Conservation (phyloP, 2,797 vertebrate species). For the Siniperca undulata region DNA sequence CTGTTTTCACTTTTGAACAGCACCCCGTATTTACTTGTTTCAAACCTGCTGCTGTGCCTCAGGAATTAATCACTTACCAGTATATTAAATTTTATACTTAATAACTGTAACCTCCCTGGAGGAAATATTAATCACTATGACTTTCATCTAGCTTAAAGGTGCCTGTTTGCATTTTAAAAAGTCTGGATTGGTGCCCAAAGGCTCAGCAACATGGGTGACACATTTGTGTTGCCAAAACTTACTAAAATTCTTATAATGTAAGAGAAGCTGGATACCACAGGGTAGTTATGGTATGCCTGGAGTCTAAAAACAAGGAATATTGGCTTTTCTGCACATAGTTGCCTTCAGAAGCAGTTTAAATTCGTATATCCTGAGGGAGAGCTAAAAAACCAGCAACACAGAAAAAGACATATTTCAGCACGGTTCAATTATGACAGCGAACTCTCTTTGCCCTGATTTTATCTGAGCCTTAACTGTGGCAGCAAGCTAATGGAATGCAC, state of each 20-base stretch:
- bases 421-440: slow-evolving; percentile 43
- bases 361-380: slow-evolving; percentile 19
- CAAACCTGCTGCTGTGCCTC: slow-evolving; percentile 20
- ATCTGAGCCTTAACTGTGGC: slow-evolving; percentile 63
- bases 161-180: slow-evolving; percentile 7
- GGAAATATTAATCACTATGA: slow-evolving; percentile 14
- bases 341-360: slow-evolving; percentile 20
- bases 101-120: slow-evolving; percentile 6
- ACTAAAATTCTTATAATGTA: not conserved
- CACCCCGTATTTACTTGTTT: slow-evolving; percentile 22
- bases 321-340: not conserved
- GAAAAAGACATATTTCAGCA: slow-evolving; percentile 42
- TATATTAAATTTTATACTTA: not conserved
- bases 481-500: slow-evolving; percentile 53
- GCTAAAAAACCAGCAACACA: slow-evolving; percentile 4
- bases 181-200: slow-evolving; percentile 21
- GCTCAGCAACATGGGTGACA: slow-evolving; percentile 7
- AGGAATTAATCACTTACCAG: slow-evolving; percentile 15
- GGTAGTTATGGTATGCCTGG: not conserved
- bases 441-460: slow-evolving; percentile 66
- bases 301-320: not conserved
- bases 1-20: not conserved
- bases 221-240: slow-evolving; percentile 25
- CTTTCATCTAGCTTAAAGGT: not conserved
- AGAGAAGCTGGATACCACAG: not conserved